Conservation (phyloP, 2,888 invertebrate species). For the Deroplatys truncata region DNA sequence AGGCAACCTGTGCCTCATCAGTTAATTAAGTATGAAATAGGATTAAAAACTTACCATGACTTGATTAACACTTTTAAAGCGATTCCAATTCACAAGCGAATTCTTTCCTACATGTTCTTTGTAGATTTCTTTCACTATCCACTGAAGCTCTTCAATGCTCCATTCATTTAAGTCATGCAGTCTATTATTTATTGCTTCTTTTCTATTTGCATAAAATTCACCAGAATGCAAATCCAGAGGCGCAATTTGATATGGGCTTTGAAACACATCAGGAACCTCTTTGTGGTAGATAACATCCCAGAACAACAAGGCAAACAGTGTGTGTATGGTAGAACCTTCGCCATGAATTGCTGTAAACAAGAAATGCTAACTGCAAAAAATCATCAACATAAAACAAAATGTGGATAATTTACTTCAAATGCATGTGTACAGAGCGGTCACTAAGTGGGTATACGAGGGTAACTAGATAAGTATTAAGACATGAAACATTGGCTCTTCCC, state of each 20-base stretch:
- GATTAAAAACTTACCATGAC: constrained; percentile 23
- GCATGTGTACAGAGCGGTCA: too few species aligned
- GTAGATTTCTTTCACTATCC: constrained; percentile 46
- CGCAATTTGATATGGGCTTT: constrained; percentile 59
- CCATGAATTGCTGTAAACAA: constrained; percentile 60
- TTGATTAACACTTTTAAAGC: constrained; percentile 37
- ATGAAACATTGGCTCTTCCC: too few species aligned
- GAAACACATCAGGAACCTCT: constrained; percentile 60
- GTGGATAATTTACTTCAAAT: too few species aligned
- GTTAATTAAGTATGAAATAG: neutral
- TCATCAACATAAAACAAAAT: too few species aligned
- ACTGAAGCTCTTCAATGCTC: constrained; percentile 45
- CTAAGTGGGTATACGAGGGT: too few species aligned
- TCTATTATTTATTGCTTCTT: constrained; percentile 54
- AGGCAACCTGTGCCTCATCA: too few species aligned
- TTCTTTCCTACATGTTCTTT: constrained; percentile 40
- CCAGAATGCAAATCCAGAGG: constrained; percentile 68
- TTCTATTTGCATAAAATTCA: constrained; percentile 64
- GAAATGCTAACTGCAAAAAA: neutral
- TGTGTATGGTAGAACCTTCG: constrained; percentile 61
- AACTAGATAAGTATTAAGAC: neutral
- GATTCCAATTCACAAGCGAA: constrained; percentile 50
- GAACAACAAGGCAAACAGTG: constrained; percentile 64
- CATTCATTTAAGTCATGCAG: constrained; percentile 40
- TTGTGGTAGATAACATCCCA: constrained; percentile 71